Conservation (phyloP, 2,888 invertebrate species). For the Pimpla rufipes region DNA sequence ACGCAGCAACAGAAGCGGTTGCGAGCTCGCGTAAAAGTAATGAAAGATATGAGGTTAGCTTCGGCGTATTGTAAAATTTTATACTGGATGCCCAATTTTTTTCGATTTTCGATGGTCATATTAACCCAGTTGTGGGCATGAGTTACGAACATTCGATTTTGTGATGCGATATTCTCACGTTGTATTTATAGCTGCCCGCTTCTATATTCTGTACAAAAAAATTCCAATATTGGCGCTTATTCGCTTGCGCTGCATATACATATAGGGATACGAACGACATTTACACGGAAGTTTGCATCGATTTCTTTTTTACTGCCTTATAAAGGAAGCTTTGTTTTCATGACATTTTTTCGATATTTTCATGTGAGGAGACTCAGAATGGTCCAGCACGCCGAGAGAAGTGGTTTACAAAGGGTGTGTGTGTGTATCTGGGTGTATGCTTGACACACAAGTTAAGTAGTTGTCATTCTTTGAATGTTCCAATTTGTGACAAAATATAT, state of each 20-base stretch:
- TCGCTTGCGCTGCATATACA: not conserved
- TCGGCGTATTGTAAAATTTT: slow-evolving; percentile 18
- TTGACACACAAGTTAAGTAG: too few species aligned
- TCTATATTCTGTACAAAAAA: not conserved
- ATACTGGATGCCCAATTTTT: not conserved
- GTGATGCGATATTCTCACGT: not conserved
- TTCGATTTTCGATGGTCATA: not conserved
- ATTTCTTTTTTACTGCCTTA: not conserved
- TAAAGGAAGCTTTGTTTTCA: too few species aligned
- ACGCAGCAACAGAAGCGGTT: not conserved
- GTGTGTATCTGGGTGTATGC: too few species aligned
- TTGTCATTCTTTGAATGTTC: too few species aligned
- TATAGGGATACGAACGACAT: not conserved
- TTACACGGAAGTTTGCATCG: not conserved
- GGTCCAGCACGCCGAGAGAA: too few species aligned
- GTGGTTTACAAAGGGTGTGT: too few species aligned
- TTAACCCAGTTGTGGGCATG: not conserved
- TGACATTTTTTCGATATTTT: not conserved
- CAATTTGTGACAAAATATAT: too few species aligned
- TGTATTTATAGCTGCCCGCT: not conserved
- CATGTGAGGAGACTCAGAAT: too few species aligned
- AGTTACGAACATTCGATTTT: not conserved
- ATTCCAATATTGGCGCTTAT: not conserved
- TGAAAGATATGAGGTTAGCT: not conserved
- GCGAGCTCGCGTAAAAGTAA: not conserved